Evolutionary conservation across 1,140 invertebrate species (phyloP), one percentile per base, ranked within the genome.

Genomic region (Bombus haemorrhoidalis): DNA sequence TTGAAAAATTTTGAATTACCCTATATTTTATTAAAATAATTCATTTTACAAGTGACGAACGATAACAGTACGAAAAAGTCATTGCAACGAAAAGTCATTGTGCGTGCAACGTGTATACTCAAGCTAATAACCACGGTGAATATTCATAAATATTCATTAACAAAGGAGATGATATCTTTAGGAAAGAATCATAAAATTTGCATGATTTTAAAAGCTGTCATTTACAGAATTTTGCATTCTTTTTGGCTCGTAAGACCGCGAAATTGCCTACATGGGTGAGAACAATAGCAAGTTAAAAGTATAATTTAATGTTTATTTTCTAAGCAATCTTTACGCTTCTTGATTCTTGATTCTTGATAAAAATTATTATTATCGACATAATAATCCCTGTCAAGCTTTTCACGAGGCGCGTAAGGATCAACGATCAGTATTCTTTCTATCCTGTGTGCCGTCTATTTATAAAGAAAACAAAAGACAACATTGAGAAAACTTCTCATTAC

Each of bases 401-500:
- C 34, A 69, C n/a, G 57, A 39, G n/a, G 10, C 39, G n/a, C 39
- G 41, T n/a, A 37, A 18, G 57, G 32, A 59, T 32, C n/a, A 83
- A 68, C 53, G 32, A 59, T 32, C n/a, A 79, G 73, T 41, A 74
- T 76, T 69, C 47, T 59, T 83, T 79, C 66, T 37, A 34, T 34
- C 68, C 25, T 28, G 53, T 57, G 34, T 68, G 72, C 73, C 9
- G 69, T 28, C 66, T 76, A 74, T 68, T 83, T 73, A 64, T 57
- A 25, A 77, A 66, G 74, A 62, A 69, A 83, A 83, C 43, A 72
- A 83, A 74, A 32, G 84, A 25, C 43, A 68, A 34, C 32, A 57
- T 57, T 47, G 72, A 83, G 79, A 73, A 68, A 69, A 74, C 72
- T 83, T 87, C 86, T 75, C 87, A 87, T 76, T 86, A 59, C 15